Percentiles rank a stretch among this genome's conserved stretches.
These are phyloP conservation scores for Ypsolopha scabrella DNA, from an alignment of 2,888 invertebrate genomes.

Conservation along the genomic window DNA sequence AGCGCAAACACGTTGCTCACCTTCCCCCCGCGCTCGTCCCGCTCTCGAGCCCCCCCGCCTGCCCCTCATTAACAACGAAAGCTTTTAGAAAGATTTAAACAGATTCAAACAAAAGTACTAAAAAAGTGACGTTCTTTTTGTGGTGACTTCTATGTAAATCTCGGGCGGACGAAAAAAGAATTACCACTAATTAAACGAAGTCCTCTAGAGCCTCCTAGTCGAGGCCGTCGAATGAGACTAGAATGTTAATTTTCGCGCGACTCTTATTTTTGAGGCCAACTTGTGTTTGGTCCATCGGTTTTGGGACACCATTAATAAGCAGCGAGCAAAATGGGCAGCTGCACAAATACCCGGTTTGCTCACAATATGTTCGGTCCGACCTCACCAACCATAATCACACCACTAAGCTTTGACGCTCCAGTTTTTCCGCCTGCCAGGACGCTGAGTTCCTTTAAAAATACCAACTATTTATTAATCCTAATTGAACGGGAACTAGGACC, in stretches of 20 bases:
- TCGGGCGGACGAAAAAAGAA: constrained; percentile 42
- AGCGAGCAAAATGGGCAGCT: constrained; percentile 31
- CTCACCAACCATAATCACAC: constrained; percentile 43
- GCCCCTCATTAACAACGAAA: constrained; percentile 57
- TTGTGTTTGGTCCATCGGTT: constrained; percentile 14
- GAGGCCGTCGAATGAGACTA: constrained; percentile 38
- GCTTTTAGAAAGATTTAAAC: constrained; percentile 59
- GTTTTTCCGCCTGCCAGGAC: constrained; percentile 23
- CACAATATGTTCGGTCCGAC: constrained; percentile 38
- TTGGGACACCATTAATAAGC: neutral
- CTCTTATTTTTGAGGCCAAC: constrained; percentile 35
- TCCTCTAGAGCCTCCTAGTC: constrained; percentile 30
- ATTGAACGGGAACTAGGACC: constrained; percentile 19
- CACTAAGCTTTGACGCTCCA: constrained; percentile 45
- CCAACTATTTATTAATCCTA: constrained; percentile 35
- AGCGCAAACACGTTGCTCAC: constrained; percentile 45
- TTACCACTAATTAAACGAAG: constrained; percentile 56
- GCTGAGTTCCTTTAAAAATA: constrained; percentile 31
- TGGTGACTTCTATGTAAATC: constrained; percentile 61
- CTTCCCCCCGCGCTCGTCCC: constrained; percentile 19
- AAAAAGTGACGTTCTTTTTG: constrained; percentile 55
- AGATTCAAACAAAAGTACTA: constrained; percentile 58
- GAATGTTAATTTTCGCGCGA: constrained; percentile 43
- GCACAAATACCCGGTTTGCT: constrained; percentile 57
- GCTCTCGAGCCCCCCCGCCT: constrained; percentile 16